These are phyloP conservation scores for Acanthosepion esculentum DNA, from an alignment of 2,888 invertebrate species.

Conservation along the genomic window DNA sequence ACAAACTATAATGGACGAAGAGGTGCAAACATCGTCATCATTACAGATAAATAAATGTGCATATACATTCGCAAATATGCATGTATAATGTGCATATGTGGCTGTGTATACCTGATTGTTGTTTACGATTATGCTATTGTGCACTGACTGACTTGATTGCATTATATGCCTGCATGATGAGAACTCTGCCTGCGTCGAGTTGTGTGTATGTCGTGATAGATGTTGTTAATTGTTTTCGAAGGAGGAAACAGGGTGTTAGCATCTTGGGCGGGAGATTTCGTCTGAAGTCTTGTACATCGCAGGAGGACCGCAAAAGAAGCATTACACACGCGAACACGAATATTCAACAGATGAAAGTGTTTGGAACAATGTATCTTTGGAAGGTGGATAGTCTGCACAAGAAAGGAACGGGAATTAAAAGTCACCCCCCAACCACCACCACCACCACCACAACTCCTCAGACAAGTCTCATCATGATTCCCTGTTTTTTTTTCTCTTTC, in stretches of 20 bases:
- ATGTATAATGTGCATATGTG: background rate
- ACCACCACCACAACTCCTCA: background rate
- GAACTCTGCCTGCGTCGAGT: background rate
- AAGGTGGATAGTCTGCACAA: background rate
- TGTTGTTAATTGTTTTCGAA: background rate
- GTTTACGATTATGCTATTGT: background rate
- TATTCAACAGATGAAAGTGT: background rate
- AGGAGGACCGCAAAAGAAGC: background rate
- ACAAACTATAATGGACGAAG: too few species aligned
- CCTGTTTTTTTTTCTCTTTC: background rate
- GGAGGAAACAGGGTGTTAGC: background rate
- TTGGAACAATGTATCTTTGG: background rate
- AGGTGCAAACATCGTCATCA: too few species aligned
- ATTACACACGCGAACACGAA: slow-evolving; percentile 3
- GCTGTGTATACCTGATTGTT: background rate
- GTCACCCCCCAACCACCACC: background rate
- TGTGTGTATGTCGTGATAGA: background rate
- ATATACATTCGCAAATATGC: too few species aligned
- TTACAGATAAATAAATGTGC: too few species aligned
- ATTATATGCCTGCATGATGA: background rate
- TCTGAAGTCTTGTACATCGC: background rate
- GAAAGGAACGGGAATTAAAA: background rate
- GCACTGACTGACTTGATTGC: background rate
- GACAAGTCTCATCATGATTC: background rate
- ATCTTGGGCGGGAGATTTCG: background rate